phyloP scores from a whole-genome alignment of 1,140 invertebrate species.

The Ceratina calcarata region DNA sequence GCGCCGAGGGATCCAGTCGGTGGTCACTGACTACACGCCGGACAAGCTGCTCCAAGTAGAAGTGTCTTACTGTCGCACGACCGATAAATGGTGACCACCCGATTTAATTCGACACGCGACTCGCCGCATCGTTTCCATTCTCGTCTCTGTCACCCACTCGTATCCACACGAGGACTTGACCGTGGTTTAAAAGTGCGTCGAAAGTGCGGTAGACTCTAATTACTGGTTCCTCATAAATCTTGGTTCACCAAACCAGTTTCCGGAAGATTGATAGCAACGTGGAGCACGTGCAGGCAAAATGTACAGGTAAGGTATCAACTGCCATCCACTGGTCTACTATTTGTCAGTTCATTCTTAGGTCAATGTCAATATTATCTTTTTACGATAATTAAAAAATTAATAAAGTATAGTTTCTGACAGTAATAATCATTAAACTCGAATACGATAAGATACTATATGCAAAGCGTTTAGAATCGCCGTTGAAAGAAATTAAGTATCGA shows the following conservation, averaged over 20 bases:
- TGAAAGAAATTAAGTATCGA: neutral
- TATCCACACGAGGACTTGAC: neutral
- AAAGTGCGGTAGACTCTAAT: constrained; percentile 17
- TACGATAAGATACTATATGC: too few relatives aligned
- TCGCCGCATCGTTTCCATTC: too few relatives aligned
- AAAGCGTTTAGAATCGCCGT: neutral
- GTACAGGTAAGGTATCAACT: constrained; percentile 42
- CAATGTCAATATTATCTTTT: too few relatives aligned
- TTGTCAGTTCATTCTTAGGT: too few relatives aligned
- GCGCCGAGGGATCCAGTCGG: constrained; percentile 15
- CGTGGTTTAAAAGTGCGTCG: constrained; percentile 37
- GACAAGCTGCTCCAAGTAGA: constrained; percentile 1
- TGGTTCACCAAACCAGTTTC: neutral
- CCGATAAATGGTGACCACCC: neutral
- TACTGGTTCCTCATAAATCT: neutral
- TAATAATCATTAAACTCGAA: too few relatives aligned
- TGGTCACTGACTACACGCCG: constrained; percentile 29
- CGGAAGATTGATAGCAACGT: constrained; percentile 23
- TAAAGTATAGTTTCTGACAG: too few relatives aligned
- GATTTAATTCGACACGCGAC: neutral
- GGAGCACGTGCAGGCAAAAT: constrained; percentile 49
- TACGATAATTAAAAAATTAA: too few relatives aligned
- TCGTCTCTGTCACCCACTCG: neutral
- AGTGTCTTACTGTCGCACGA: constrained; percentile 11
- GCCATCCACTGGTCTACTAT: too few relatives aligned